phyloP scores from a whole-genome alignment of 2,888 invertebrate species.

The Phyllotreta cruciferae region DNA sequence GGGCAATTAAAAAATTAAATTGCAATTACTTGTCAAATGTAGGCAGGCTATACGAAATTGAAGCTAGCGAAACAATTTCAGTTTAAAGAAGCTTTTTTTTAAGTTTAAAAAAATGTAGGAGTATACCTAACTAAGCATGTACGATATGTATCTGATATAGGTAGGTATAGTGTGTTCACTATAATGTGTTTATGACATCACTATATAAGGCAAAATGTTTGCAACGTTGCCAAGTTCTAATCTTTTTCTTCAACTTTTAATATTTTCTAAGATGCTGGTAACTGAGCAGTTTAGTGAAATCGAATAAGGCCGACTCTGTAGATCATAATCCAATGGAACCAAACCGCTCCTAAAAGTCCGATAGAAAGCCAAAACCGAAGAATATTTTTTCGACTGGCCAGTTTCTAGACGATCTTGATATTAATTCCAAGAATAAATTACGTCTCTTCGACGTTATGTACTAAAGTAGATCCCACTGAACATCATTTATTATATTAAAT shows the following conservation, averaged over 20 bases:
- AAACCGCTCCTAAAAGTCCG: slow-evolving; percentile 48
- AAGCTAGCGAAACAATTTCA: no score
- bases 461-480: slow-evolving; percentile 47
- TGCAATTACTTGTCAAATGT: not conserved
- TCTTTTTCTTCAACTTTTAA: no score
- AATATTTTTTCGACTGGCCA: slow-evolving; percentile 46
- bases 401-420: slow-evolving; percentile 35
- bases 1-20: not conserved
- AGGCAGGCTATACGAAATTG: no score
- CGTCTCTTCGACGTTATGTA: slow-evolving; percentile 45
- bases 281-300: not conserved
- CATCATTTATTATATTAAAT: slow-evolving; percentile 50
- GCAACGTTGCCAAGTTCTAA: no score
- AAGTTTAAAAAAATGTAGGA: no score
- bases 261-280: no score
- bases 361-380: slow-evolving; percentile 34
- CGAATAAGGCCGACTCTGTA: not conserved
- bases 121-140: no score
- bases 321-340: slow-evolving; percentile 5
- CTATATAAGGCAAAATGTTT: no score
- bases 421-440: slow-evolving; percentile 51
- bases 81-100: no score
- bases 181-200: no score
- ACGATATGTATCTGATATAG: no score
- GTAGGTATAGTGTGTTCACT: no score